A percentile compares a stretch with the other conserved stretches of the same genome.
These are phyloP conservation scores for Muscidifurax raptorellus DNA, from an alignment of 1,140 invertebrate species.

Conservation along the genomic window DNA sequence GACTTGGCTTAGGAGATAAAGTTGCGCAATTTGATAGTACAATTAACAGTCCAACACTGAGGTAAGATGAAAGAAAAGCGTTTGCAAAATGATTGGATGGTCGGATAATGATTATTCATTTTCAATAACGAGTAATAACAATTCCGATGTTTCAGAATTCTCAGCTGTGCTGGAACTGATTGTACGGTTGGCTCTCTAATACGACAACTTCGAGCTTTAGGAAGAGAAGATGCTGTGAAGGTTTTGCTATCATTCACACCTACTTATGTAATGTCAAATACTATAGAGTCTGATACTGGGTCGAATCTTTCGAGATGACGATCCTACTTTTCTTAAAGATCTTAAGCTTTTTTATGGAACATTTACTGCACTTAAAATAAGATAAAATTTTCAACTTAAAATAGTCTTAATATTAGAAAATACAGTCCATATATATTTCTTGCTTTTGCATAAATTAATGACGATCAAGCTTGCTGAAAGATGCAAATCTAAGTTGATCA, in stretches of 20 bases:
- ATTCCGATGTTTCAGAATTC: constrained; percentile 58
- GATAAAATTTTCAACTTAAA: background rate
- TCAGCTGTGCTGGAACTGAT: constrained; percentile 66
- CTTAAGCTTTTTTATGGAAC: constrained; percentile 33
- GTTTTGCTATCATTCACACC: constrained; percentile 70
- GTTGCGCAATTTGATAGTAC: constrained; percentile 72
- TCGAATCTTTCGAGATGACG: constrained; percentile 75
- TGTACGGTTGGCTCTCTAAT: constrained; percentile 69
- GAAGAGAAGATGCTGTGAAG: constrained; percentile 70
- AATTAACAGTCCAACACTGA: constrained; percentile 70
- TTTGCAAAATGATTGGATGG: background rate
- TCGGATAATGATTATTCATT: background rate
- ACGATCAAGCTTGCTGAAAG: constrained; percentile 20
- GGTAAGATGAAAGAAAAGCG: constrained; percentile 55
- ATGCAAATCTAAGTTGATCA: constrained; percentile 22
- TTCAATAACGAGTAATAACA: background rate
- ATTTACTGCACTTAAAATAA: constrained; percentile 22
- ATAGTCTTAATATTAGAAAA: constrained; percentile 22
- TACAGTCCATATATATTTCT: constrained; percentile 18
- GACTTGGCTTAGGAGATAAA: constrained; percentile 78
- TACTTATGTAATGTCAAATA: constrained; percentile 66
- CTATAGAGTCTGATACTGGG: constrained; percentile 70
- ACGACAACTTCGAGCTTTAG: constrained; percentile 68
- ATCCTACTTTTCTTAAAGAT: constrained; percentile 60
- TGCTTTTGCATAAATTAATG: constrained; percentile 31